phyloP scores from a whole-genome alignment of 2,113 vertebrate genomes.

The Sporophila hypoxantha region DNA sequence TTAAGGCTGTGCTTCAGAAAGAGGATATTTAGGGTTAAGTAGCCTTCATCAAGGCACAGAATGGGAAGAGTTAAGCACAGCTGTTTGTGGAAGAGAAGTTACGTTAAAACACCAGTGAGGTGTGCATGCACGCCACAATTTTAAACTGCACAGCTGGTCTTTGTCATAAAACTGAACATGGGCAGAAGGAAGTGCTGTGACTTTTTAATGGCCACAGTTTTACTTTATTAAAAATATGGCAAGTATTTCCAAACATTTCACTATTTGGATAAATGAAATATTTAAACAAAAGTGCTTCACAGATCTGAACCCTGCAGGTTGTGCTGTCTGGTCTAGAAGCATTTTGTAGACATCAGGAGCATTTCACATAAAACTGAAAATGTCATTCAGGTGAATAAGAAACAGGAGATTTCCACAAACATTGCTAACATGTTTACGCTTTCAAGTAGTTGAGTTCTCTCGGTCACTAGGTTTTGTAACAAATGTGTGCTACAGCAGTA shows the following conservation, averaged over 20 bases:
- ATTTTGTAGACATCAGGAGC: conserved; percentile 73
- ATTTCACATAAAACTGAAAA: conserved; percentile 73
- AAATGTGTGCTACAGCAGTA: conserved; percentile 66
- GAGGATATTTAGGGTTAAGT: conserved; percentile 52
- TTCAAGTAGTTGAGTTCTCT: conserved; percentile 72
- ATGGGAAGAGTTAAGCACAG: conserved; percentile 66
- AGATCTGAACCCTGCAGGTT: conserved; percentile 65
- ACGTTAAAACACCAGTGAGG: conserved; percentile 71
- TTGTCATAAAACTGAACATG: conserved; percentile 56
- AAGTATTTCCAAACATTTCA: conserved; percentile 68
- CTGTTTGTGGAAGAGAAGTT: conserved; percentile 60
- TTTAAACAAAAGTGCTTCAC: conserved; percentile 72
- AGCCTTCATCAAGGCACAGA: conserved; percentile 76
- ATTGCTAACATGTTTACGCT: conserved; percentile 64
- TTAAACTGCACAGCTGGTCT: conserved; percentile 65
- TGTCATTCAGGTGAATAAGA: conserved; percentile 69
- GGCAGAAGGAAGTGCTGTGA: conserved; percentile 61
- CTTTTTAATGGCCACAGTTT: conserved; percentile 64
- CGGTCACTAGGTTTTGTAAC: conserved; percentile 57
- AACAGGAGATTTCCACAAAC: conserved; percentile 74
- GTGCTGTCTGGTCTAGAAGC: conserved; percentile 71
- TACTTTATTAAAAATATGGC: conserved; percentile 69
- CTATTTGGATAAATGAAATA: conserved; percentile 60
- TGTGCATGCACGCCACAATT: conserved; percentile 75
- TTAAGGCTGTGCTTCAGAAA: conserved; percentile 74